Evolutionary conservation across 2,797 vertebrate species (phyloP).

Genomic region (Nyctalus aviator): DNA sequence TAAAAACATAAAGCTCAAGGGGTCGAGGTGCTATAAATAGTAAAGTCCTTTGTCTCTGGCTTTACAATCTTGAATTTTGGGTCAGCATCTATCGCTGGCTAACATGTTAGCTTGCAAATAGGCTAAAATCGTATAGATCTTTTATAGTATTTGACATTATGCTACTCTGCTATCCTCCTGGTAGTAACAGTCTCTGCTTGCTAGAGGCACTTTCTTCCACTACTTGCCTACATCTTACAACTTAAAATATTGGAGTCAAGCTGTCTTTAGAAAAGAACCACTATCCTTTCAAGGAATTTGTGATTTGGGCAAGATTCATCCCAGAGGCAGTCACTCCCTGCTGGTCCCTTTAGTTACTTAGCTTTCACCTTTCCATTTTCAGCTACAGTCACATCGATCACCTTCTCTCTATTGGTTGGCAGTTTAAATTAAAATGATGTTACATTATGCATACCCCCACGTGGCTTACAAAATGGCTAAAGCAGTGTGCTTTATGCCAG

Average conservation of each 20-base stretch:
- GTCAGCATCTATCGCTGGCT: neutral
- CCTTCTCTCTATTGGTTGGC: neutral
- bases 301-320: neutral
- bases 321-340: neutral
- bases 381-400: neutral
- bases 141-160: neutral
- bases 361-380: neutral
- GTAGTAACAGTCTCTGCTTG: neutral
- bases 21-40: neutral
- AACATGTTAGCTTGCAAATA: neutral
- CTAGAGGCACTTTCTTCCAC: neutral
- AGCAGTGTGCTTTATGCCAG: neutral
- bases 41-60: neutral
- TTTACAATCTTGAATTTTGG: neutral
- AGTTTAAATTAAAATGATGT: slow-evolving; percentile 42
- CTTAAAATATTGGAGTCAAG: neutral
- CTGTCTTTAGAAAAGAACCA: neutral
- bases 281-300: neutral
- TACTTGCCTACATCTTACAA: neutral
- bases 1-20: neutral
- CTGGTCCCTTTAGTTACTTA: neutral
- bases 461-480: neutral
- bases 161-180: neutral
- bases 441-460: neutral
- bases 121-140: neutral